These are phyloP conservation scores for Aurelia aurita complex sp. Pacific DNA, from an alignment of 30 jellyfish, hydroid and myxozoan genomes.

Conservation along the genomic window DNA sequence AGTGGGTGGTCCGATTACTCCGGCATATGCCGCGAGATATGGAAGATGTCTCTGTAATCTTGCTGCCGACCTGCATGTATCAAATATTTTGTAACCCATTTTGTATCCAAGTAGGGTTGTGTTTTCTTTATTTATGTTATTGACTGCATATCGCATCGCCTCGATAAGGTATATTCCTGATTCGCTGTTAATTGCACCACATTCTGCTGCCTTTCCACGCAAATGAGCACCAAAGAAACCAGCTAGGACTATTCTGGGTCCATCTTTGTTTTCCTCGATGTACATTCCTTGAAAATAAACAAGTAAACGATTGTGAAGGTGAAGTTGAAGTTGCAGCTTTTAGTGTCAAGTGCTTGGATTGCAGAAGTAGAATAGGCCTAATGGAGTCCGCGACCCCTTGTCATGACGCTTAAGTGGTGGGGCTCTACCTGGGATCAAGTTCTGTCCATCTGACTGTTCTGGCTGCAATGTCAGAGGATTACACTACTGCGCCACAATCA, in stretches of 20 bases:
- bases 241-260: background rate
- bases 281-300: no score
- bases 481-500: no score
- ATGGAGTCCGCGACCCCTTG: no score
- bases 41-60: background rate
- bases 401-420: no score
- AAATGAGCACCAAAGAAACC: background rate
- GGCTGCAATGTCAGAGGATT: no score
- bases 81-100: background rate
- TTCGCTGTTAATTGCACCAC: background rate
- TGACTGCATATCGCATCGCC: background rate
- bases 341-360: no score
- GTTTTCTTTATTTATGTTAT: background rate
- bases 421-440: no score
- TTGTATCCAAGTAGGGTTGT: background rate
- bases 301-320: no score
- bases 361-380: no score
- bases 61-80: background rate
- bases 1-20: conserved; percentile 55
- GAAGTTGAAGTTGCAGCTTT: no score
- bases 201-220: background rate
- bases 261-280: background rate
- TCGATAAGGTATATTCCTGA: background rate
- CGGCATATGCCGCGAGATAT: background rate
- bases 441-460: no score